These are phyloP conservation scores for Leiothrix lutea DNA, from an alignment of 2,113 vertebrate genomes.

Conservation along the genomic window DNA sequence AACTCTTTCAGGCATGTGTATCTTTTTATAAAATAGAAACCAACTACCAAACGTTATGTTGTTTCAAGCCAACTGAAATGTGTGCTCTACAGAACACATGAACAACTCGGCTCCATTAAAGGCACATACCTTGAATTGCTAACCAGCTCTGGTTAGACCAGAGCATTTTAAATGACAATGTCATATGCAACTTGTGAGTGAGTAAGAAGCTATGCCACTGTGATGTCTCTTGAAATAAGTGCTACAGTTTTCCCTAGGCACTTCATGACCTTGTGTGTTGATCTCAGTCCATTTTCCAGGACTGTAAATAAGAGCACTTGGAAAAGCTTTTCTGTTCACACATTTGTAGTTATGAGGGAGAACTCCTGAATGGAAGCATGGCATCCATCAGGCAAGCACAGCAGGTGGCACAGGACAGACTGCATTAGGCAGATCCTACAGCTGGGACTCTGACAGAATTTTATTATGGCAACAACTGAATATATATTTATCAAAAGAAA, in stretches of 20 bases:
- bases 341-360: constrained; percentile 41
- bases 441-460: not conserved
- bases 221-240: constrained; percentile 44
- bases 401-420: constrained; percentile 34
- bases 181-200: constrained; percentile 41
- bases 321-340: constrained; percentile 62
- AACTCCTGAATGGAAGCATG: constrained; percentile 50
- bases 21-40: constrained; percentile 54
- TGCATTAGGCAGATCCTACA: constrained; percentile 31
- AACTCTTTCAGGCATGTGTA: not conserved
- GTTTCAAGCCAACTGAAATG: not conserved
- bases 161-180: constrained; percentile 49
- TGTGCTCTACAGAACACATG: not conserved
- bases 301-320: constrained; percentile 65
- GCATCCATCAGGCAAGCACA: constrained; percentile 38
- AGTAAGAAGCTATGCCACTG: constrained; percentile 42
- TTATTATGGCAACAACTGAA: constrained; percentile 28
- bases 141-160: constrained; percentile 28
- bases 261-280: constrained; percentile 56
- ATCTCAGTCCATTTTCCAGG: constrained; percentile 51
- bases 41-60: constrained; percentile 5
- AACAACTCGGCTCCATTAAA: not conserved
- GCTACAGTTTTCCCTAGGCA: constrained; percentile 41
- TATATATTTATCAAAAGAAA: constrained; percentile 33
- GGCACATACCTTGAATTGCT: not conserved